A percentile compares a stretch with the other conserved stretches of the same genome.
Evolutionary conservation across 2,113 vertebrate genomes (phyloP).

Genomic region (Phaethornis superciliosus): DNA sequence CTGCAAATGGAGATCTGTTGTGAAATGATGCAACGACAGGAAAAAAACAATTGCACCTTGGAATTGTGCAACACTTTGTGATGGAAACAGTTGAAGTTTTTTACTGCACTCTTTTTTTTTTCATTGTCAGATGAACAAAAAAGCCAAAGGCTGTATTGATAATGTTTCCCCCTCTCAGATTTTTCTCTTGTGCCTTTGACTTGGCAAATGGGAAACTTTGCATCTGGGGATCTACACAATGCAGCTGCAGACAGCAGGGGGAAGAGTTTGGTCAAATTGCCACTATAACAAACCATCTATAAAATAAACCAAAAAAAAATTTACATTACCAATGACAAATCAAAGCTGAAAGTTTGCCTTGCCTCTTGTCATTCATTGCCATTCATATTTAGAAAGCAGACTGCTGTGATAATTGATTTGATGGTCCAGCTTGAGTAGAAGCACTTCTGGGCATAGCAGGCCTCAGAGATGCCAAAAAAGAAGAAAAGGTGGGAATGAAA

Average conservation of each 20-base stretch:
- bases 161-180: neutral
- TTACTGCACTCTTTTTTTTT: neutral
- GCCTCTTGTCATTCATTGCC: conserved; percentile 95
- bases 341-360: conserved; percentile 79
- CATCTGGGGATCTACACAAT: conserved; percentile 13
- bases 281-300: conserved; percentile 51
- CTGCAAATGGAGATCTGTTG: conserved; percentile 17
- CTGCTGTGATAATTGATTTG: conserved; percentile 97
- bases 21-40: conserved; percentile 25
- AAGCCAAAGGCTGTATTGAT: neutral
- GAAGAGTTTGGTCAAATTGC: conserved; percentile 68
- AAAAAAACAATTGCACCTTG: conserved; percentile 45
- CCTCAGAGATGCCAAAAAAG: conserved; percentile 94
- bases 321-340: conserved; percentile 80
- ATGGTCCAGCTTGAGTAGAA: conserved; percentile 97
- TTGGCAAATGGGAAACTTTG: conserved; percentile 63
- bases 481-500: conserved; percentile 99
- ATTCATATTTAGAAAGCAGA: conserved; percentile 93
- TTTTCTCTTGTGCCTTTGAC: conserved; percentile 51
- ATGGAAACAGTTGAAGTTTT: neutral
- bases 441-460: conserved; percentile 97
- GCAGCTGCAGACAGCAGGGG: conserved; percentile 65
- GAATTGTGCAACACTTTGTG: neutral
- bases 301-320: conserved; percentile 53
- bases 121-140: neutral